Conservation (phyloP, 2,888 invertebrate species). For the Synergus umbraculus region DNA sequence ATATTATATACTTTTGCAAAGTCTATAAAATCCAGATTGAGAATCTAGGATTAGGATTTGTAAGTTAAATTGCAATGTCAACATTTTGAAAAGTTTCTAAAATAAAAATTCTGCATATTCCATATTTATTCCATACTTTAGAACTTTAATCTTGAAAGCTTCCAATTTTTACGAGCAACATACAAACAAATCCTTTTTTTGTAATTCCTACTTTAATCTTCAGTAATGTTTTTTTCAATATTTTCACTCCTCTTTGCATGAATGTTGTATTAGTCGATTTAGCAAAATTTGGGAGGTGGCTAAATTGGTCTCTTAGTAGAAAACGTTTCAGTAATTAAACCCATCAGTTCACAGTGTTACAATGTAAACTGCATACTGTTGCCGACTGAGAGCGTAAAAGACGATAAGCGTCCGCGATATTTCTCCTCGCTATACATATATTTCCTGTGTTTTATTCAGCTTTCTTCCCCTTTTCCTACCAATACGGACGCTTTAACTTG, state of each 20-base stretch:
- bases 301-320: slow-evolving; percentile 67
- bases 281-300: slow-evolving; percentile 58
- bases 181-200: neutral
- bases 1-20: neutral
- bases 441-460: slow-evolving; percentile 8
- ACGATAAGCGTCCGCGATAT: slow-evolving; percentile 28
- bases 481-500: neutral
- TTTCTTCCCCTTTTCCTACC: slow-evolving; percentile 11
- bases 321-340: slow-evolving; percentile 69
- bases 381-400: neutral
- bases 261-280: slow-evolving; percentile 33
- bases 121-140: neutral
- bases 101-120: neutral
- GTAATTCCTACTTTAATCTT: neutral
- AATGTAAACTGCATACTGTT: slow-evolving; percentile 1
- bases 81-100: neutral
- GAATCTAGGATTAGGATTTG: no score
- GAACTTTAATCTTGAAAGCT: neutral
- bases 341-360: slow-evolving; percentile 55
- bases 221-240: neutral
- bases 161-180: neutral
- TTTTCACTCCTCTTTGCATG: neutral
- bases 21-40: neutral
- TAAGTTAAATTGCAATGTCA: neutral
- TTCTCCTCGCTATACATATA: slow-evolving; percentile 5